Evolutionary conservation across 2,797 vertebrate species (phyloP), one percentile per base, ranked within the genome.

Genomic region (Lophius americanus): DNA sequence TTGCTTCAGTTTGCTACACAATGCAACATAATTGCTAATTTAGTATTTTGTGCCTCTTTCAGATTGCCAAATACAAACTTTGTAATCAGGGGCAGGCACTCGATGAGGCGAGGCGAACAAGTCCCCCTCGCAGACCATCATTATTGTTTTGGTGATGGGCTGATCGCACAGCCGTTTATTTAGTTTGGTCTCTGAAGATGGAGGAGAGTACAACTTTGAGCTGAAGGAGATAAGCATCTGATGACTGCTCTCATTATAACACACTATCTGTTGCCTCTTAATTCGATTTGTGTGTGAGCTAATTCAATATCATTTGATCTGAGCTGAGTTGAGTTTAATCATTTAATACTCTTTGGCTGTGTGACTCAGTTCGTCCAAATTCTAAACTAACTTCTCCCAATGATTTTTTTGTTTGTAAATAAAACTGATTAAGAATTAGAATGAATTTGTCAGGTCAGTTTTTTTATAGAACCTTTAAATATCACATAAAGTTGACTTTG

Each of bases 21-120:
- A 84, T 84, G 35, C 70, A 78, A 66, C 50, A 78, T 88, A 80
- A 90, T 88, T 91, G 81, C 85, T 91, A 73, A 75, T 88, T 88
- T 82, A 62, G 70, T 46, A 46, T 74, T 85, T 90, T 85, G 78
- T 76, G 60, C 80, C 46, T 68, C 61, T 66, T 76, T 60, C 39
- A 63, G 63, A 71, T 65, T 64, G 66, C 73, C 60, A 70, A 79
- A 77, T 76, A 52, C 70, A 79, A 60, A 71, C 69, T 82, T 65
- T 72, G 74, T 81, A 85, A 86, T 88, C 76, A 85, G 73, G 66
- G 64, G 43, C 51, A 44, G 73, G 52, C 46, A 78, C 66, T 55
- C 36, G 3, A 73, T 80, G 74, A 80, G 74, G 64, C 50, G 36
- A 61, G 56, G 55, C 52, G 68, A 73, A 81, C 60, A 78, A 80